These are phyloP conservation scores for Yponomeuta evonymella DNA, from an alignment of 2,888 invertebrate genomes.

Conservation along the genomic window DNA sequence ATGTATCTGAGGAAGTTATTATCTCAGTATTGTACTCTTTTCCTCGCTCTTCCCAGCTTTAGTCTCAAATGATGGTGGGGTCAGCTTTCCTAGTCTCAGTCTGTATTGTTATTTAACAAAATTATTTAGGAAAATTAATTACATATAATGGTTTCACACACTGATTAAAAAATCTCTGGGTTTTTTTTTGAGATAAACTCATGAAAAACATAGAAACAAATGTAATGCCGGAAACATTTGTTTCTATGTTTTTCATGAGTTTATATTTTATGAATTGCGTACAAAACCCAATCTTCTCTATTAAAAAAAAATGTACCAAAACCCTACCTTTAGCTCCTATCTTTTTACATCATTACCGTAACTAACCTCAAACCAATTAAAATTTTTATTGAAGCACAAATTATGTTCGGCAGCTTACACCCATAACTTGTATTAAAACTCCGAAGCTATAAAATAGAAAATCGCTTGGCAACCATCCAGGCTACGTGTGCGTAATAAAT, in stretches of 20 bases:
- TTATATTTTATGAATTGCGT: neutral
- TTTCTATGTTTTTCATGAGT: too few species aligned
- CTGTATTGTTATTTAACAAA: too few species aligned
- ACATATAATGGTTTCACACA: too few species aligned
- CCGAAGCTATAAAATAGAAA: conserved; percentile 37
- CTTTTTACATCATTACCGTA: too few species aligned
- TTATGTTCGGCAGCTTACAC: neutral
- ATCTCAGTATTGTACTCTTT: too few species aligned
- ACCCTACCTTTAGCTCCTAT: neutral
- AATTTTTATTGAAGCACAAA: neutral
- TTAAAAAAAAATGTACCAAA: neutral
- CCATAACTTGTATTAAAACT: conserved; percentile 8
- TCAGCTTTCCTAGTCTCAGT: too few species aligned
- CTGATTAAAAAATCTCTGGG: neutral
- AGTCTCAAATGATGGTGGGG: too few species aligned
- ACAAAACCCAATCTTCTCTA: neutral
- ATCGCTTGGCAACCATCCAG: conserved; percentile 42
- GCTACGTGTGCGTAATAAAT: conserved; percentile 44
- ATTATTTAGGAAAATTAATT: too few species aligned
- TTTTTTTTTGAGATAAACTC: too few species aligned
- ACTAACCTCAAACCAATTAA: neutral
- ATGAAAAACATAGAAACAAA: neutral
- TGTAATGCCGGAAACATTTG: too few species aligned
- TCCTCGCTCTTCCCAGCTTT: too few species aligned
- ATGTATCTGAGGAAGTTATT: too few species aligned